Evolutionary conservation across 1,140 invertebrate genomes (phyloP).

Genomic region (Leptinotarsa lineolata): DNA sequence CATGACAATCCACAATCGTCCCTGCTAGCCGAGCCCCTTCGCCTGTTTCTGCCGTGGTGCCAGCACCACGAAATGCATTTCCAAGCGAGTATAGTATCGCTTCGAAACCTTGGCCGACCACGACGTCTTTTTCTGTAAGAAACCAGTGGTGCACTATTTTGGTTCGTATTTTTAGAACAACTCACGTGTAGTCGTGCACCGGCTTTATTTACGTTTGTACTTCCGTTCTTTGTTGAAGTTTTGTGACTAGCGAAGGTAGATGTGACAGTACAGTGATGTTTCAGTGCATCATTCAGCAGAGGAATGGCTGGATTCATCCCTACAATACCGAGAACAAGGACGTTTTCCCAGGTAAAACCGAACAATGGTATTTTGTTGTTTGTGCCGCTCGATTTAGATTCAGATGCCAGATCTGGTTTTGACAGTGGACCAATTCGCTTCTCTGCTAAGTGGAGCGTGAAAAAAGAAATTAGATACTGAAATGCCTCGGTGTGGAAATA

Average conservation of each 20-base stretch:
- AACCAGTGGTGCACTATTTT: slow-evolving; percentile 20
- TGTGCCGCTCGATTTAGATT: slow-evolving; percentile 3
- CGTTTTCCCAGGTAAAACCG: slow-evolving; percentile 73
- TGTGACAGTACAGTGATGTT: slow-evolving; percentile 63
- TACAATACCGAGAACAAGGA: slow-evolving; percentile 73
- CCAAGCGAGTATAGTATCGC: slow-evolving; percentile 6
- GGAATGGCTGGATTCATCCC: slow-evolving; percentile 75
- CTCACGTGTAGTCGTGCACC: slow-evolving; percentile 22
- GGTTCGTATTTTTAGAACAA: slow-evolving; percentile 27
- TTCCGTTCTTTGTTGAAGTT: slow-evolving; percentile 21
- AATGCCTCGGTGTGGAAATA: background rate
- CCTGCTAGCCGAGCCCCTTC: slow-evolving; percentile 23
- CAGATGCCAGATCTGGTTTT: slow-evolving; percentile 1
- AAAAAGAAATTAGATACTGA: slow-evolving; percentile 3
- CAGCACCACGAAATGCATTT: slow-evolving; percentile 14
- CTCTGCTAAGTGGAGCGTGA: background rate
- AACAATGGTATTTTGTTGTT: background rate
- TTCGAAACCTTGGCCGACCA: background rate
- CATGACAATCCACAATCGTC: slow-evolving; percentile 11
- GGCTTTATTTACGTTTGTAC: slow-evolving; percentile 23
- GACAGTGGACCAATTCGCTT: background rate
- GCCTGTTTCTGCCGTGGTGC: background rate
- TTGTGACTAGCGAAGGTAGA: slow-evolving; percentile 4
- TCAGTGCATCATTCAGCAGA: slow-evolving; percentile 81
- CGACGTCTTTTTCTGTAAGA: background rate